Percentiles rank a stretch among this genome's conserved stretches.
Conservation (phyloP, 2,888 invertebrate genomes). For the Cyclophora punctaria region DNA sequence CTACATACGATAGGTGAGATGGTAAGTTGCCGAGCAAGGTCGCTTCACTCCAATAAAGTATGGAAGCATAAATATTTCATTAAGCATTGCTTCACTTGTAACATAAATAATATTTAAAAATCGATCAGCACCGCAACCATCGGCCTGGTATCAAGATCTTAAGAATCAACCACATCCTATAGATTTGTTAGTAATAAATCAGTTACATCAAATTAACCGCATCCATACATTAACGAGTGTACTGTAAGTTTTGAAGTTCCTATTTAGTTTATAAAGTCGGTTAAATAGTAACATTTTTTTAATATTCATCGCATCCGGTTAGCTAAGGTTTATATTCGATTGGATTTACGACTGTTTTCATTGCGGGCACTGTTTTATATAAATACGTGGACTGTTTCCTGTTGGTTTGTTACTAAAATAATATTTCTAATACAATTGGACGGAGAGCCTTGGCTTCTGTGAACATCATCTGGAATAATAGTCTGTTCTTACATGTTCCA, state of each 20-base stretch:
- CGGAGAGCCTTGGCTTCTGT: constrained; percentile 7
- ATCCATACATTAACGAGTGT: constrained; percentile 27
- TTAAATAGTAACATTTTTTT: constrained; percentile 62
- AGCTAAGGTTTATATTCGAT: constrained; percentile 64
- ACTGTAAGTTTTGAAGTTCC: constrained; percentile 37
- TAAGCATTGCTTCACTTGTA: too few species aligned
- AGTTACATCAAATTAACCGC: constrained; percentile 50
- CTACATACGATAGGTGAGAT: constrained; percentile 22
- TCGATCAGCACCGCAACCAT: constrained; percentile 41
- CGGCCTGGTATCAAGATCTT: constrained; percentile 36
- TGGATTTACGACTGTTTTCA: constrained; percentile 73
- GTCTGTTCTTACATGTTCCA: background rate
- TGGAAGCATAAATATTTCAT: too few species aligned
- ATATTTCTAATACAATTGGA: constrained; percentile 66
- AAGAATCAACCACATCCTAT: constrained; percentile 60
- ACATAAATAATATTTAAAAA: constrained; percentile 14
- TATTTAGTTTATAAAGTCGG: constrained; percentile 42
- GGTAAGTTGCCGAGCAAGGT: constrained; percentile 15
- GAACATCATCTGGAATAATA: constrained; percentile 4
- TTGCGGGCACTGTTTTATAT: constrained; percentile 68
- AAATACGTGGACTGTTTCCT: constrained; percentile 67
- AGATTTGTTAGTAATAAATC: constrained; percentile 46
- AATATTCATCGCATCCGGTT: constrained; percentile 64
- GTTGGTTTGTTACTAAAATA: constrained; percentile 61
- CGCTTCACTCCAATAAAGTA: background rate